These are phyloP conservation scores for Hoplias malabaricus DNA, from an alignment of 2,113 vertebrate genomes.

Conservation along the genomic window DNA sequence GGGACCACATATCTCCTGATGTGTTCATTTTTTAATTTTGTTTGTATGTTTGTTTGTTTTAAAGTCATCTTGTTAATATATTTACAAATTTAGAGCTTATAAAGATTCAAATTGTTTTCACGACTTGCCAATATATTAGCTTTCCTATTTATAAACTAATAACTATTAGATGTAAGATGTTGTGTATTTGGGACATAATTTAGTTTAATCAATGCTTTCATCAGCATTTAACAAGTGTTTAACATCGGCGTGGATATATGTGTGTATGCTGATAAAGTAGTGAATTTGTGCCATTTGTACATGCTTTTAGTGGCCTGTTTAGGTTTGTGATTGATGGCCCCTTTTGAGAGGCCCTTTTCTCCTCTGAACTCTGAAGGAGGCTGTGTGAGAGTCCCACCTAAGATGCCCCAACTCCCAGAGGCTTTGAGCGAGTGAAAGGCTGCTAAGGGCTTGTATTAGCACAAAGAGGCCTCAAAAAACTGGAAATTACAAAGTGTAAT, in stretches of 20 bases:
- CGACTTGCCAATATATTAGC: too few species aligned
- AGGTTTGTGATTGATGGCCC: background rate
- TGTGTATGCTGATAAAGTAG: background rate
- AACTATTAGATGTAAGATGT: too few species aligned
- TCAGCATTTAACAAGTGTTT: background rate
- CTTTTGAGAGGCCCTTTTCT: background rate
- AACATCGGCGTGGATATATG: background rate
- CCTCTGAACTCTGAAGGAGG: background rate
- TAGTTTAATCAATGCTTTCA: too few species aligned
- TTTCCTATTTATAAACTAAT: too few species aligned
- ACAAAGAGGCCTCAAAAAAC: background rate
- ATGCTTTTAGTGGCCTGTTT: background rate
- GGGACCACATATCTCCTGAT: too few species aligned
- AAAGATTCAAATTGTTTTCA: too few species aligned
- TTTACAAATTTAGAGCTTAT: too few species aligned
- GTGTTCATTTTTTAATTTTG: too few species aligned
- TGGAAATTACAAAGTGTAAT: constrained; percentile 8
- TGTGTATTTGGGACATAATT: too few species aligned
- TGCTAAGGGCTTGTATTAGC: constrained; percentile 38
- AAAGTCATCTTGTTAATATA: too few species aligned
- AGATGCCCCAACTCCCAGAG: background rate
- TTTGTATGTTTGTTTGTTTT: too few species aligned
- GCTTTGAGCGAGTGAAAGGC: constrained; percentile 6
- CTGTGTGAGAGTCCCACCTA: background rate
- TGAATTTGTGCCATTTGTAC: background rate